Evolutionary conservation across 2,113 vertebrate genomes (phyloP).

Genomic region (Suricata suricatta): DNA sequence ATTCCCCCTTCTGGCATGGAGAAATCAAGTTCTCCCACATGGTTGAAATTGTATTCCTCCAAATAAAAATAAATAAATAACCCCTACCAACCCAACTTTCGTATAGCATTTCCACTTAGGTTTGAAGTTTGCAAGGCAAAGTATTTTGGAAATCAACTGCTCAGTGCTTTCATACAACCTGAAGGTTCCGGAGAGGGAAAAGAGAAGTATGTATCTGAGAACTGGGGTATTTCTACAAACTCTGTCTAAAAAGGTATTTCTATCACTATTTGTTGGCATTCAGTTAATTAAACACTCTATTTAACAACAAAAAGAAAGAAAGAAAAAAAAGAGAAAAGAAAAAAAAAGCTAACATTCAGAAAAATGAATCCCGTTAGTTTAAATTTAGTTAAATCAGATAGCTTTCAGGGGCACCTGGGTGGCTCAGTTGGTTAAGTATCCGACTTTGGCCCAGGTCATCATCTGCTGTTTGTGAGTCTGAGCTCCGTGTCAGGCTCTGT

Average conservation of each 20-base stretch:
- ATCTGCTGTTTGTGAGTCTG: no score
- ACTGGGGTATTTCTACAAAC: not conserved
- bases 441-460: no score
- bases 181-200: not conserved
- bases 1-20: not conserved
- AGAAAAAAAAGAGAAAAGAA: not conserved
- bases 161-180: not conserved
- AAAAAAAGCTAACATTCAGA: not conserved
- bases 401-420: not conserved
- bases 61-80: no score
- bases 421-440: no score
- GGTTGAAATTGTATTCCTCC: not conserved
- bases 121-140: not conserved
- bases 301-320: not conserved
- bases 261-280: constrained; percentile 23
- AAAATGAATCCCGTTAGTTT: constrained; percentile 24
- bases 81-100: not conserved
- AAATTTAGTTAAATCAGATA: not conserved
- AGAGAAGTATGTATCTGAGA: not conserved
- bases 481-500: no score
- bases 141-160: not conserved
- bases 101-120: not conserved
- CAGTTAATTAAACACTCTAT: not conserved
- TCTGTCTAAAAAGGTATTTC: constrained; percentile 10
- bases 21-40: not conserved